Evolutionary conservation across 2,888 invertebrate species (phyloP), one percentile per base, ranked within the genome.

Genomic region (Macrophya alboannulata): DNA sequence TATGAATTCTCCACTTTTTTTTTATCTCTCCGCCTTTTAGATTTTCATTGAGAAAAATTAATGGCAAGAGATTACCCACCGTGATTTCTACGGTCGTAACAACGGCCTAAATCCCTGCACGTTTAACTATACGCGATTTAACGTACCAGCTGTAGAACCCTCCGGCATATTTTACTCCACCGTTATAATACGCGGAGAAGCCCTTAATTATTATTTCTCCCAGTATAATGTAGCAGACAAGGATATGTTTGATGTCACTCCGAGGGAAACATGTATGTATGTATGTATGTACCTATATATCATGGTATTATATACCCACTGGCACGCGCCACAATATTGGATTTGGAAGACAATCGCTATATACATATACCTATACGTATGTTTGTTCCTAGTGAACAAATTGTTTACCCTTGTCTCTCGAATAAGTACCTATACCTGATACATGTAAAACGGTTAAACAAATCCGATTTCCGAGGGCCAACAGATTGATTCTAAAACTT

Each of bases 281-380:
- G n/a, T 74, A 43, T n/a, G n/a, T n/a, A n/a, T n/a, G n/a, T n/a
- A n/a, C n/a, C n/a, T n/a, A n/a, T n/a, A n/a, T n/a, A n/a, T n/a
- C n/a, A n/a, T 74, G 45, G 21, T 8, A 21, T 25, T 12, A 45
- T 48, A 74, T 15, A 45, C n/a, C n/a, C 1, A 17, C 43, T 37
- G 55, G 40, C 81, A 65, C 81, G 81, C 81, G 81, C 62, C 45
- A 43, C 43, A 40, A 81, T 81, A 81, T 81, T 81, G 62, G 81
- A 62, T 81, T 62, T 81, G 62, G 43, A 21, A 81, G 51, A 77
- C 77, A 77, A 77, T 77, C 51, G 25, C 77, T 55, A 55, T 55
- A 72, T 43, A n/a, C 71, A 17, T 71, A 2, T 17, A 71, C 17
- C 40, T n/a, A 37, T 71, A n/a, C 74, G 10, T 45, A n/a, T 55